These are phyloP conservation scores for Agonopterix subpropinquella DNA, from an alignment of 2,888 invertebrate species.

Conservation along the genomic window DNA sequence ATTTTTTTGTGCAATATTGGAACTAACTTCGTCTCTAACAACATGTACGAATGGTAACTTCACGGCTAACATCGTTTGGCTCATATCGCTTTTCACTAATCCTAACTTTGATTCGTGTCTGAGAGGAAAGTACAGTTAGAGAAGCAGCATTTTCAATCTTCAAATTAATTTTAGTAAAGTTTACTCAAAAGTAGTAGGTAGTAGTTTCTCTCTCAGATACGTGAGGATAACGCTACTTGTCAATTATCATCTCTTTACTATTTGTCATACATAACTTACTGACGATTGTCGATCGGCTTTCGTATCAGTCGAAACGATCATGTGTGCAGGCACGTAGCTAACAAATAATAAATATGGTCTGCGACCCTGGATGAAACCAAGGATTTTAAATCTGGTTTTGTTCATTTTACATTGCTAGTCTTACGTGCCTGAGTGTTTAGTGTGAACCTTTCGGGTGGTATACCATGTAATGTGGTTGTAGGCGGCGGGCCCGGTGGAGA, in stretches of 20 bases:
- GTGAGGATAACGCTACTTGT: neutral
- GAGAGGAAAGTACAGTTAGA: constrained; percentile 13
- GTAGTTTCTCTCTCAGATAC: constrained; percentile 3
- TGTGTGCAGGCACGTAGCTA: neutral
- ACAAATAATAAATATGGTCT: no score
- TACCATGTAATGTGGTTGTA: constrained; percentile 38
- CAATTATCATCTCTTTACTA: neutral
- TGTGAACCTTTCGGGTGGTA: constrained; percentile 1
- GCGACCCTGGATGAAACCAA: no score
- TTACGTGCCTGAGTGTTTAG: no score
- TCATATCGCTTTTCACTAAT: constrained; percentile 54
- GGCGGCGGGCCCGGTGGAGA: constrained; percentile 76
- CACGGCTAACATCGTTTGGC: constrained; percentile 46
- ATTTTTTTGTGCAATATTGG: constrained; percentile 37
- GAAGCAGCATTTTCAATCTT: no score
- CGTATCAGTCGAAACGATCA: neutral
- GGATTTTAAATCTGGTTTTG: no score
- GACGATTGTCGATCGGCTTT: neutral
- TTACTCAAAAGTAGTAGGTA: no score
- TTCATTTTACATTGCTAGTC: no score
- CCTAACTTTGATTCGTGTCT: constrained; percentile 26
- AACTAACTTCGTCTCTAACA: constrained; percentile 19
- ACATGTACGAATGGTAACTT: constrained; percentile 5
- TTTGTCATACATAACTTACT: neutral
- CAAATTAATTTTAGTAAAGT: neutral